These are phyloP conservation scores for Hypotaenidia okinawae DNA, from an alignment of 2,797 vertebrate genomes.

Conservation along the genomic window DNA sequence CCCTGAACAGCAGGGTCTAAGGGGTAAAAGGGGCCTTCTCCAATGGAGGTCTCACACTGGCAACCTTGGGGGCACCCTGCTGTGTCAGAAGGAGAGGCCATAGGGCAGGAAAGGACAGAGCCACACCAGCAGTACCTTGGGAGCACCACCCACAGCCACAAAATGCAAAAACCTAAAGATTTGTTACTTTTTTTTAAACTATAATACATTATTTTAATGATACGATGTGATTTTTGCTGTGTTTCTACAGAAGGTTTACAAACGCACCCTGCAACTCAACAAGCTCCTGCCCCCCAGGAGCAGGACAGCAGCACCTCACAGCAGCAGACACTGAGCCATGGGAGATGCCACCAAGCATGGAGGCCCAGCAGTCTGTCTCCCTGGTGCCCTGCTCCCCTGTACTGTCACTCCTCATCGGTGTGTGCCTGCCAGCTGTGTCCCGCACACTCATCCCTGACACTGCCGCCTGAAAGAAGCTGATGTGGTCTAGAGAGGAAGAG, in stretches of 20 bases:
- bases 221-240: accelerated
- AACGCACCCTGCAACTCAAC: accelerated
- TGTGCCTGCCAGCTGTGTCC: accelerated
- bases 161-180: neutral
- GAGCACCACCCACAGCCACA: neutral
- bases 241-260: neutral
- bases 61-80: neutral
- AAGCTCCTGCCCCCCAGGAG: accelerated
- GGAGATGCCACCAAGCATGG: neutral
- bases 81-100: neutral
- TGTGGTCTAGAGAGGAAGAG: neutral
- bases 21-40: neutral
- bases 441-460: accelerated
- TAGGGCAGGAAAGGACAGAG: neutral
- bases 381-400: accelerated
- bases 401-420: neutral
- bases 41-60: accelerated
- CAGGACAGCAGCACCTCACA: neutral
- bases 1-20: neutral
- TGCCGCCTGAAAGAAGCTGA: accelerated
- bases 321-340: accelerated
- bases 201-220: neutral
- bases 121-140: neutral
- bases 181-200: neutral
- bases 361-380: neutral